Evolutionary conservation across 1,140 invertebrate species (phyloP), one percentile per base, ranked within the genome.

Genomic region (Calephelis nemesis): DNA sequence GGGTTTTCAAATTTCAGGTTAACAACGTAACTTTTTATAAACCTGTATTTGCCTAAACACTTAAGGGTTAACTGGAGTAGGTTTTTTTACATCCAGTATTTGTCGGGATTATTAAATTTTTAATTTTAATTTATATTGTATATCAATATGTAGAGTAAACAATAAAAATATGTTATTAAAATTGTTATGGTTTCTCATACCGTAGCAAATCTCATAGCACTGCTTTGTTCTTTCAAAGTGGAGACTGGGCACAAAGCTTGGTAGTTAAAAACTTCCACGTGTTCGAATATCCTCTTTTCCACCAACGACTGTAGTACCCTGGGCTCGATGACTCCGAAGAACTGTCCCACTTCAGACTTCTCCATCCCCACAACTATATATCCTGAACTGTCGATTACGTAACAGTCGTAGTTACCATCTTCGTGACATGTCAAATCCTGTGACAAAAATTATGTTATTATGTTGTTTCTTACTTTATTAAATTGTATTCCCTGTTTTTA

Each of bases 301-400:
- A 98, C 92, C 92, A 98, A 95, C 0, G 95, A 94, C 63, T 95
- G 92, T 93, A 98, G 95, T 4, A 98, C 93, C 15, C 78, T 71
- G 39, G 95, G 95, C 75, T 98, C 95, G 19, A 97, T 85, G 68
- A 96, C 95, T 0, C 97, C 97, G 90, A 98, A 98, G 90, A 98
- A 98, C 75, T 92, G 90, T 0, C 97, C 97, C 0, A 96, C 96
- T 50, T 96, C 92, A 12, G 95, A 93, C 39, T 93, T 85, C 13
- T 94, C 92, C 71, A 96, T 94, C 0, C 96, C 95, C 12, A 97
- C 92, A 1, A 98, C 93, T n/a, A 98, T 93, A 82, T 97, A 98
- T 0, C 97, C 97, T 82, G 97, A 97, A 77, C 96, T 96, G 90
- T 98, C 97, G 13, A 98, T 93, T 5, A 98, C 92, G 82, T 96